A percentile compares a stretch with the other conserved stretches of the same genome.
Evolutionary conservation across 2,888 invertebrate genomes (phyloP).

Genomic region (Busseola fusca): DNA sequence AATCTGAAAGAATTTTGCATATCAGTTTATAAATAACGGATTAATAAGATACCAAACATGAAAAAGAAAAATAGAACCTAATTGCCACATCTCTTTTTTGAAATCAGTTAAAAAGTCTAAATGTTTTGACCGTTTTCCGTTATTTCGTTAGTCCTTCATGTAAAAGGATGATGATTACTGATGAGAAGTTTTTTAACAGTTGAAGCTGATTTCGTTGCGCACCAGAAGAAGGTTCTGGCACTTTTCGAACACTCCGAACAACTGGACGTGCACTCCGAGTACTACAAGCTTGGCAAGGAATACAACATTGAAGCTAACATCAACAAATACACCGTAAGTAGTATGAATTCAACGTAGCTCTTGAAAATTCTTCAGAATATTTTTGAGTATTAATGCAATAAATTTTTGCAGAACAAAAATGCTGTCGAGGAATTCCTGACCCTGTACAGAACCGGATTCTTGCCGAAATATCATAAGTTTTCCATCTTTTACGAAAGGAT

Average conservation of each 20-base stretch:
- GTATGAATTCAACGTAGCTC: background rate
- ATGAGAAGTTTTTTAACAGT: slow-evolving; percentile 56
- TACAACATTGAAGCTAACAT: slow-evolving; percentile 80
- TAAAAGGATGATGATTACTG: no score
- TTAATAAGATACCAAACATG: no score
- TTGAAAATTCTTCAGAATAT: background rate
- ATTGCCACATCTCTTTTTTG: no score
- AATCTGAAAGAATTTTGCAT: no score
- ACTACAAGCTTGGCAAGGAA: slow-evolving; percentile 76
- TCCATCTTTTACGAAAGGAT: slow-evolving; percentile 85
- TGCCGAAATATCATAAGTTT: slow-evolving; percentile 86
- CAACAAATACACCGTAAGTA: slow-evolving; percentile 79
- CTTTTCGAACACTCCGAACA: slow-evolving; percentile 84
- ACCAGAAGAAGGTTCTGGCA: slow-evolving; percentile 82
- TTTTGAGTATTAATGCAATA: background rate
- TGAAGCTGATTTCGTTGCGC: slow-evolving; percentile 67
- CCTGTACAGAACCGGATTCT: slow-evolving; percentile 80
- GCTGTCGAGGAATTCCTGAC: slow-evolving; percentile 82
- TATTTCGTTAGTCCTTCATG: background rate
- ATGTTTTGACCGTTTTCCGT: background rate
- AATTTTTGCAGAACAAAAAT: slow-evolving; percentile 77
- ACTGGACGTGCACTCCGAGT: slow-evolving; percentile 73
- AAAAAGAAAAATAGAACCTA: no score
- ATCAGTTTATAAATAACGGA: no score
- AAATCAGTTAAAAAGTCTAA: background rate